Conservation (phyloP, 2,113 vertebrate genomes). For the Phylloscopus trochiloides region DNA sequence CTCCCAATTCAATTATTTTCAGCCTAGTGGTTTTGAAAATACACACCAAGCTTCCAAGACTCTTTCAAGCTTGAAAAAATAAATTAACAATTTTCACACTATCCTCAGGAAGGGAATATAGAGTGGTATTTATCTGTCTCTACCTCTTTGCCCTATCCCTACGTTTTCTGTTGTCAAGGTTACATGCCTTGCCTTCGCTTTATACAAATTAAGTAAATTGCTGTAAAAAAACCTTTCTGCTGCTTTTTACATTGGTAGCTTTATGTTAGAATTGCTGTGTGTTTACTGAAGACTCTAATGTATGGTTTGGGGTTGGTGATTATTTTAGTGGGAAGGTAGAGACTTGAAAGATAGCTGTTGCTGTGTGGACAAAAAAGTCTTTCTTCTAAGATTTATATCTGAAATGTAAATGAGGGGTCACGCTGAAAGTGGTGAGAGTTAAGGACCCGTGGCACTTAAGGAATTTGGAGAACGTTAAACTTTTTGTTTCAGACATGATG, state of each 20-base stretch:
- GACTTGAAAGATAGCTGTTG: neutral
- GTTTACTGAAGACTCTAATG: neutral
- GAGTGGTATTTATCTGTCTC: neutral
- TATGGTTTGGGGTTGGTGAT: neutral
- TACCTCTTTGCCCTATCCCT: neutral
- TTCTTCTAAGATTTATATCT: neutral
- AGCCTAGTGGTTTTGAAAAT: neutral
- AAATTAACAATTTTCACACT: neutral
- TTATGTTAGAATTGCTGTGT: neutral
- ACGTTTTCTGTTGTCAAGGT: neutral
- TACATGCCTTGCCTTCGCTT: neutral
- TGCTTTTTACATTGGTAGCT: neutral
- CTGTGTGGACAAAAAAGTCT: neutral
- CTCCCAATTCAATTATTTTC: neutral
- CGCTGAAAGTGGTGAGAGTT: neutral
- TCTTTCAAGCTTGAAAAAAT: neutral
- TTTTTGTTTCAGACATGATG: neutral
- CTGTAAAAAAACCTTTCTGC: neutral
- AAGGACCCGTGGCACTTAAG: neutral
- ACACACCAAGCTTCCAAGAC: neutral
- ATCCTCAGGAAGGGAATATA: neutral
- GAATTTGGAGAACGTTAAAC: neutral
- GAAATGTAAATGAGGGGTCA: neutral
- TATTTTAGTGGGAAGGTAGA: neutral
- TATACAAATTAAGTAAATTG: neutral